Percentiles rank a stretch among this genome's conserved stretches.
Evolutionary conservation across 2,888 invertebrate species (phyloP).

Genomic region (Drosophila acutilabella): DNA sequence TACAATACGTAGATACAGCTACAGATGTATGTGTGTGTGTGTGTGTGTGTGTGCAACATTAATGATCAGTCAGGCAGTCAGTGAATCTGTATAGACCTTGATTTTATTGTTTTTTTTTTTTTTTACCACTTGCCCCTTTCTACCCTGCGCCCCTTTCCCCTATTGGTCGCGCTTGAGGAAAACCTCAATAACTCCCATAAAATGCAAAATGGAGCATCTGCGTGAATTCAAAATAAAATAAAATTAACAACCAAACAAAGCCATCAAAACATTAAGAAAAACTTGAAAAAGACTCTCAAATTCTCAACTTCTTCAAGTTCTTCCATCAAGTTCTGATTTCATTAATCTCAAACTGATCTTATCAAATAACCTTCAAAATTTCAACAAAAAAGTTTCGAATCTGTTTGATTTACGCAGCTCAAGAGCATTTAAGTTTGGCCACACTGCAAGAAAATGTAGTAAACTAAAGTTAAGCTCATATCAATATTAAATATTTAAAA

Average conservation of each 20-base stretch:
- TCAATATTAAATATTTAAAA: too few relatives aligned
- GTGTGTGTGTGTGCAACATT: constrained; percentile 55
- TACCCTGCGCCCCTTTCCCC: too few relatives aligned
- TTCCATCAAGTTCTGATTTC: background rate
- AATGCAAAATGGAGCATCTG: constrained; percentile 44
- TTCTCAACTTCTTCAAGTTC: too few relatives aligned
- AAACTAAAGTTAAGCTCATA: too few relatives aligned
- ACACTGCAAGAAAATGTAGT: background rate
- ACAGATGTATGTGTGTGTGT: constrained; percentile 26
- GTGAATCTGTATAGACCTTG: constrained; percentile 56
- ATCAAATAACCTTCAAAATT: constrained; percentile 16
- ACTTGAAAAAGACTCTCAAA: background rate
- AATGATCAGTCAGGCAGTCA: constrained; percentile 58
- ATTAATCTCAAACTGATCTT: constrained; percentile 1
- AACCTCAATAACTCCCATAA: constrained; percentile 20
- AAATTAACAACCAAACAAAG: constrained; percentile 19
- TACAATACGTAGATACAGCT: constrained; percentile 2
- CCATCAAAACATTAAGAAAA: constrained; percentile 24
- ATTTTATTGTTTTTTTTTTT: constrained; percentile 35
- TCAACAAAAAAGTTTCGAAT: background rate
- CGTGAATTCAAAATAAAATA: constrained; percentile 11
- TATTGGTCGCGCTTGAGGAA: constrained; percentile 6
- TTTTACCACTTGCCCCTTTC: background rate
- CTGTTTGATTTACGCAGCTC: constrained; percentile 1
- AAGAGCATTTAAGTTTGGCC: background rate